These are phyloP conservation scores for Aulostomus chinensis DNA, from an alignment of 2,797 vertebrate species.

Conservation along the genomic window DNA sequence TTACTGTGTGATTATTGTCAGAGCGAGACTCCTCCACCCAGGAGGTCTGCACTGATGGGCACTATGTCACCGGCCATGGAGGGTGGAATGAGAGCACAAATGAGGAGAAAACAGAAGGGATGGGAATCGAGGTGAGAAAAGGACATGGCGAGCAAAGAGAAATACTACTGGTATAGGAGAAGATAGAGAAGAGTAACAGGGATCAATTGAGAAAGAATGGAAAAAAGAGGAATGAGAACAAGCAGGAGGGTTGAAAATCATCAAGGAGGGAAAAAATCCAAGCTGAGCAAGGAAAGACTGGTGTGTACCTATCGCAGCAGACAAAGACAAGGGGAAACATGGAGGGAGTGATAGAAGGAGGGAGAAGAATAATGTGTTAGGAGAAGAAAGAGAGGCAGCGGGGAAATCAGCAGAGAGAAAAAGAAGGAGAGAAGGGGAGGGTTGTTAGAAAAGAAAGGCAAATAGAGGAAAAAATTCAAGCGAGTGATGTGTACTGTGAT, in stretches of 20 bases:
- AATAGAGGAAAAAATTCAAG: constrained; percentile 81
- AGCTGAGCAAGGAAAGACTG: constrained; percentile 52
- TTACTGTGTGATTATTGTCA: constrained; percentile 78
- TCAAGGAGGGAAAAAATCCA: constrained; percentile 54
- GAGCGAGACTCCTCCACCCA: constrained; percentile 73
- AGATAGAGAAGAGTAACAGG: constrained; percentile 27
- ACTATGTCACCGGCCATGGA: constrained; percentile 68
- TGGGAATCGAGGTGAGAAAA: constrained; percentile 33
- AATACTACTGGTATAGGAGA: constrained; percentile 28
- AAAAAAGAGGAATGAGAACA: constrained; percentile 30
- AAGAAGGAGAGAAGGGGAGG: constrained; percentile 41
- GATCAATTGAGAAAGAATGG: constrained; percentile 27
- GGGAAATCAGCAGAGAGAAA: constrained; percentile 64
- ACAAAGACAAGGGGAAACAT: constrained; percentile 67
- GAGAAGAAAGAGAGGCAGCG: constrained; percentile 63
- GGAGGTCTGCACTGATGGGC: constrained; percentile 72
- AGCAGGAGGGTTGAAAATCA: constrained; percentile 42
- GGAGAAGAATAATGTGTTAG: constrained; percentile 57
- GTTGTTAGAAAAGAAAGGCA: constrained; percentile 53
- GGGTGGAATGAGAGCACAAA: constrained; percentile 49
- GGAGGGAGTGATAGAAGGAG: constrained; percentile 58
- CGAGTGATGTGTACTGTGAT: constrained; percentile 88
- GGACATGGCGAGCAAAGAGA: constrained; percentile 28
- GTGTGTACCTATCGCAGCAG: constrained; percentile 63
- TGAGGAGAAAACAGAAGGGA: constrained; percentile 18